Percentiles rank a stretch among this genome's conserved stretches.
Evolutionary conservation across 2,797 vertebrate species (phyloP).

Genomic region (Enteromius afrohamiltoni): DNA sequence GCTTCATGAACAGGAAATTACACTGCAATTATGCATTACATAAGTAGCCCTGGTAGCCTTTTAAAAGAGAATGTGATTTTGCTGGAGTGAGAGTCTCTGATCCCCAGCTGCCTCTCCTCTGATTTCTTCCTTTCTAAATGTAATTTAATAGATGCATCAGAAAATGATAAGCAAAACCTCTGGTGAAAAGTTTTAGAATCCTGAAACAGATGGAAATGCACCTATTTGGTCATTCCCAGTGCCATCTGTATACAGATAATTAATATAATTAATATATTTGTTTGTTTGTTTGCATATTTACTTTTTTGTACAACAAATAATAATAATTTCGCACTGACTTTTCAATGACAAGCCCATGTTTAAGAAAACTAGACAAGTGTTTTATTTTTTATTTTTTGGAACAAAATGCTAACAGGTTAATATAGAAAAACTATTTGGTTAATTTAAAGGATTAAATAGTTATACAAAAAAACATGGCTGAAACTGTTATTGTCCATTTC

Average conservation of each 20-base stretch:
- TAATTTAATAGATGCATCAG: background rate
- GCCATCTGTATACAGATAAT: background rate
- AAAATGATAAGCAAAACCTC: background rate
- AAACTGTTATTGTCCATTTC: background rate
- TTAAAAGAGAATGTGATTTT: conserved; percentile 40
- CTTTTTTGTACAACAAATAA: background rate
- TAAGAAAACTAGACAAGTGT: background rate
- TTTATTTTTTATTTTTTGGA: background rate
- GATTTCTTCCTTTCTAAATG: background rate
- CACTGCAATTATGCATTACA: conserved; percentile 54
- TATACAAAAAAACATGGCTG: conserved; percentile 32
- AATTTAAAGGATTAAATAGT: background rate
- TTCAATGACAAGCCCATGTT: background rate
- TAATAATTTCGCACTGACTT: background rate
- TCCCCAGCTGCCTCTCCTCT: background rate
- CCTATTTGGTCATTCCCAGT: background rate
- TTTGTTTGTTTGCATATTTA: too few species aligned
- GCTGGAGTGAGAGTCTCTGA: conserved; percentile 21
- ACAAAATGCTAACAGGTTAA: conserved; percentile 4
- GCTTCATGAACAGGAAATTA: conserved; percentile 54
- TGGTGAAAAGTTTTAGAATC: background rate
- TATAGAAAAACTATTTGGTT: background rate
- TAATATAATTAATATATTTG: background rate
- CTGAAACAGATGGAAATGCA: background rate
- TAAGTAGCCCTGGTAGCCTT: conserved; percentile 39